phyloP scores from a whole-genome alignment of 2,888 invertebrate genomes.

The Liposcelis brunnea region DNA sequence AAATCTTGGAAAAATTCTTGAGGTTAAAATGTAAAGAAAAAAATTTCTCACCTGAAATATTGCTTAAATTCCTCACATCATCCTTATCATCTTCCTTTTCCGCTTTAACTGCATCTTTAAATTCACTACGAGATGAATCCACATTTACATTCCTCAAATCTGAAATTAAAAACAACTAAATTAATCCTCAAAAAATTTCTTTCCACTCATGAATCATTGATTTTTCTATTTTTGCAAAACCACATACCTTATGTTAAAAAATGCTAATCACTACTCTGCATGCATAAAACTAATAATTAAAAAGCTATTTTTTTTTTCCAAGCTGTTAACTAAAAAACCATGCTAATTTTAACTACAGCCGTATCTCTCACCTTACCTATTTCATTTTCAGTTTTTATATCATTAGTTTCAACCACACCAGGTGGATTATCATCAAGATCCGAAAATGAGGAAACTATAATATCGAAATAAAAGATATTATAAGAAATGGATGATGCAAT shows the following conservation, averaged over 20 bases:
- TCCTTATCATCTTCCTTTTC: slow-evolving; percentile 20
- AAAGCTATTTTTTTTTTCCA: no score
- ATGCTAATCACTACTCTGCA: no score
- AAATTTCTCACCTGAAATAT: no score
- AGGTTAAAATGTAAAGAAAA: no score
- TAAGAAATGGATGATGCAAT: background rate
- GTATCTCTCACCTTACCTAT: background rate
- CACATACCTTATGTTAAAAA: no score
- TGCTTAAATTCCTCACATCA: slow-evolving; percentile 16
- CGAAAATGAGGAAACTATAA: slow-evolving; percentile 15
- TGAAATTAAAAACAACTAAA: slow-evolving; percentile 22
- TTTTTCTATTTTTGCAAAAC: no score
- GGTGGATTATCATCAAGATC: slow-evolving; percentile 20
- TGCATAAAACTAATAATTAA: no score
- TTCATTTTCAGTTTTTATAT: slow-evolving; percentile 21
- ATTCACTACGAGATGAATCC: slow-evolving; percentile 1
- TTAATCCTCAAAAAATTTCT: slow-evolving; percentile 17
- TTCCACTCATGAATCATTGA: slow-evolving; percentile 21
- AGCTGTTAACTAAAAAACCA: no score
- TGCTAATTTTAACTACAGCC: no score
- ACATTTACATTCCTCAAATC: slow-evolving; percentile 21
- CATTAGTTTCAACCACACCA: slow-evolving; percentile 19
- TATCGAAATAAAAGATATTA: slow-evolving; percentile 10
- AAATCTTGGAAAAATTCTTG: no score
- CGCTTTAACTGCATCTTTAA: slow-evolving; percentile 1